phyloP scores from a whole-genome alignment of 35 echinoderm and acorn worm genomes.

The Stichopus chloronotus region DNA sequence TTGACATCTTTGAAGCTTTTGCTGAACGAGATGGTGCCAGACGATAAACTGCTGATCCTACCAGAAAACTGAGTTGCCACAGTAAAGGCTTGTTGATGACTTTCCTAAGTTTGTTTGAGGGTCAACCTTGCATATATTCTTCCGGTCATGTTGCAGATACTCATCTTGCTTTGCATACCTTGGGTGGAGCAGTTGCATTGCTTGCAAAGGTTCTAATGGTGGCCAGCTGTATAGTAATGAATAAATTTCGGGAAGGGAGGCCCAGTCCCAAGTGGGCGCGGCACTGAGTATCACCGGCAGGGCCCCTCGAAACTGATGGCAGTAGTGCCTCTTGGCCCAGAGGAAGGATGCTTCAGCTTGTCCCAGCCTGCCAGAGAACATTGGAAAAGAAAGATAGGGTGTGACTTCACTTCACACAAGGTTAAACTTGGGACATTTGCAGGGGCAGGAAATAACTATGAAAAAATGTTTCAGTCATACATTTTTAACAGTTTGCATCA shows the following conservation, averaged over 20 bases:
- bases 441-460: too few relatives aligned
- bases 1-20: too few relatives aligned
- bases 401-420: too few relatives aligned
- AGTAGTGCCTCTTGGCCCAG: slow-evolving; percentile 94
- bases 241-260: slow-evolving; percentile 84
- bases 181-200: slow-evolving; percentile 84
- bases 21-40: too few relatives aligned
- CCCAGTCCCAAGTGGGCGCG: slow-evolving; percentile 90
- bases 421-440: too few relatives aligned
- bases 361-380: slow-evolving; percentile 54
- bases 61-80: too few relatives aligned
- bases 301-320: slow-evolving; percentile 67
- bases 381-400: not conserved
- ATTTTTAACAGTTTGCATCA: too few relatives aligned
- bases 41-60: too few relatives aligned
- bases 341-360: slow-evolving; percentile 72
- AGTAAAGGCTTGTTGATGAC: too few relatives aligned
- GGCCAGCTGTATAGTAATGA: slow-evolving; percentile 77
- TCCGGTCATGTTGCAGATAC: not conserved
- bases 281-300: slow-evolving; percentile 75
- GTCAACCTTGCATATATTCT: too few relatives aligned
- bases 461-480: too few relatives aligned
- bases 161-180: slow-evolving; percentile 54
- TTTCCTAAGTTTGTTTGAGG: too few relatives aligned
- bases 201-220: slow-evolving; percentile 75